These are phyloP conservation scores for Ectropis grisescens DNA, from an alignment of 1,140 invertebrate species.

Conservation along the genomic window DNA sequence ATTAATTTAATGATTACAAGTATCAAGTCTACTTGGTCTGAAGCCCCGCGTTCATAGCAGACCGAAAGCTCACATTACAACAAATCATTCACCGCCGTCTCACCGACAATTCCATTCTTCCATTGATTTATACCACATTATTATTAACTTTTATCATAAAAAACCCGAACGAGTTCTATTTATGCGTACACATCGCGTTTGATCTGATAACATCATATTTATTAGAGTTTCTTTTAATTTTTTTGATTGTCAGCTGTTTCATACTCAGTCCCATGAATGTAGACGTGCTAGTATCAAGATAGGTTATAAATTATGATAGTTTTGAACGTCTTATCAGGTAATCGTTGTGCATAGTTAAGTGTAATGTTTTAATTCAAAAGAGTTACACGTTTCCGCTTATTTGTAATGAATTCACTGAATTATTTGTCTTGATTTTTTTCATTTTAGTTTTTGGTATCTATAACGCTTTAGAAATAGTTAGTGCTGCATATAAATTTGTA, in stretches of 20 bases:
- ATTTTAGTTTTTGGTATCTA: no score
- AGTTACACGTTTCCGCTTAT: no score
- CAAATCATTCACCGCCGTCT: slow-evolving; percentile 54
- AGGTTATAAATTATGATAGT: no score
- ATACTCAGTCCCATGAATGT: not conserved
- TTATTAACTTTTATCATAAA: slow-evolving; percentile 62
- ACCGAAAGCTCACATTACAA: slow-evolving; percentile 47
- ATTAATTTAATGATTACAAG: no score
- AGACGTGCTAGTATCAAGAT: no score
- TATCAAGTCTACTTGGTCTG: slow-evolving; percentile 24
- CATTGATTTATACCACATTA: slow-evolving; percentile 67
- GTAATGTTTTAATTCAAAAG: no score
- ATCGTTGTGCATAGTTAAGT: no score
- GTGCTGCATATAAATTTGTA: no score
- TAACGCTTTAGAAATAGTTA: no score
- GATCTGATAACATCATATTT: slow-evolving; percentile 59
- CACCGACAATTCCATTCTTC: slow-evolving; percentile 55
- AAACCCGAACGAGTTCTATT: slow-evolving; percentile 47
- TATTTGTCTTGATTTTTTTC: no score
- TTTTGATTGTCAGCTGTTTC: not conserved
- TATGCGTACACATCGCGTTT: slow-evolving; percentile 47
- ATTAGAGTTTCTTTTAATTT: slow-evolving; percentile 29
- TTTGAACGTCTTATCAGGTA: no score
- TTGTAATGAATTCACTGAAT: no score
- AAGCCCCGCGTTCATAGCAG: slow-evolving; percentile 15